Base-by-base conservation (phyloP, 1,140 invertebrate species). In the Coboldia fuscipes region DNA sequence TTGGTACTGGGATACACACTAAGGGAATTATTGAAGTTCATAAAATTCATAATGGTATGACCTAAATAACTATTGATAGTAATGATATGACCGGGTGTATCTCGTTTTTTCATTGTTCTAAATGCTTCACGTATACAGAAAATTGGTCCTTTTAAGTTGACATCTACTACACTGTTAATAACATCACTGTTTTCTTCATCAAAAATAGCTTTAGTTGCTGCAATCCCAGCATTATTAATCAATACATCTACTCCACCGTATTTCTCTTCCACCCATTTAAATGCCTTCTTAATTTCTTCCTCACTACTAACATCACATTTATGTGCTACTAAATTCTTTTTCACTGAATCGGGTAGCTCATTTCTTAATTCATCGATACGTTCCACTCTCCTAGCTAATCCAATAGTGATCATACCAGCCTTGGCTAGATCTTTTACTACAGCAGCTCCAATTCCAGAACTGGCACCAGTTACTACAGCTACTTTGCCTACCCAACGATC, bases 301-400 rank as follows among this genome's bases (percentile, higher is more conserved):
- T 70, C 61, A 20, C 70, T 61, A 1, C 60, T 56, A 2, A 82
- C 54, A 50, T 83, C 77, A 47, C 75, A 78, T 45, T 65, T 57
- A 3, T 60, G 41, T 2, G 58, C 33, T 18, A 50, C 41, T 3
- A 61, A 29, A 24, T 42, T 43, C 0, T 41, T 34, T 2, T 41
- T 39, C 2, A 24, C 34, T 31, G 35, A 33, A 2, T 30, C 33
- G 0, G 37, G 26, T 15, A 51, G 9, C 4, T 42, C 22, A 3
- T 26, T 24, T 9, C 37, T 40, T 24, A 49, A 26, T 21, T 47
- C 60, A 38, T 70, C 53, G 27, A 82, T 50, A 15, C 58, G 56
- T 3, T 70, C 59, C 3, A 63, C 39, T 32, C 72, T 63, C 33
- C 75, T 60, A 0, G 75, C 75, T 22, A 80, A 56, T 2, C 68